Conservation (phyloP, 2,888 invertebrate genomes). For the Timema podura region DNA sequence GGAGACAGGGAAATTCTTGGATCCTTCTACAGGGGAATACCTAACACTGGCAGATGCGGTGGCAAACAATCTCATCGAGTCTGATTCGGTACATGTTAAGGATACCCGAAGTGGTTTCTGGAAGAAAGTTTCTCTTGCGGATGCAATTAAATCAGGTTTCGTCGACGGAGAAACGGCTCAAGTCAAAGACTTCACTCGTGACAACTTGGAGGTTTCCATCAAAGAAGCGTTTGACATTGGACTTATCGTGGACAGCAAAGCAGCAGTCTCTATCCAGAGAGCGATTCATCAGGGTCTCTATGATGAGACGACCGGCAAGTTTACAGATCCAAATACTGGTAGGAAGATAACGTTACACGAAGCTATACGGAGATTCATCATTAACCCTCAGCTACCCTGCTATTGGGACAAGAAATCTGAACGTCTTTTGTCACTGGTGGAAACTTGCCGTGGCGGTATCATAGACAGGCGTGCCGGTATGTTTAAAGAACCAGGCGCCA, state of each 20-base stretch:
- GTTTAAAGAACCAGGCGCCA: conserved; percentile 68
- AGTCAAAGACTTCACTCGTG: conserved; percentile 63
- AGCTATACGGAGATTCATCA: conserved; percentile 72
- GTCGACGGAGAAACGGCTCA: conserved; percentile 58
- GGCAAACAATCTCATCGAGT: conserved; percentile 73
- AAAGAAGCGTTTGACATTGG: conserved; percentile 76
- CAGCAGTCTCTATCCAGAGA: conserved; percentile 75
- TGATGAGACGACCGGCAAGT: conserved; percentile 73
- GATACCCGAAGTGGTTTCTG: conserved; percentile 72
- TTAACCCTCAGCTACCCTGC: conserved; percentile 75
- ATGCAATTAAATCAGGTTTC: conserved; percentile 71
- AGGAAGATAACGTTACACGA: conserved; percentile 78
- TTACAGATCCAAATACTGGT: conserved; percentile 75
- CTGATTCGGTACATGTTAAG: conserved; percentile 76
- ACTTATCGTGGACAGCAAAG: conserved; percentile 74
- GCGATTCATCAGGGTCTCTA: conserved; percentile 84
- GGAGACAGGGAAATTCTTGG: conserved; percentile 74
- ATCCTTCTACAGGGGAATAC: conserved; percentile 73
- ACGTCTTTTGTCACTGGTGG: conserved; percentile 66
- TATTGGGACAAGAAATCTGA: conserved; percentile 75
- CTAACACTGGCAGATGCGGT: conserved; percentile 80
- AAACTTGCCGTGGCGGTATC: conserved; percentile 75
- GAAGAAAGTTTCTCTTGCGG: conserved; percentile 71
- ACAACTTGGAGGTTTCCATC: conserved; percentile 63
- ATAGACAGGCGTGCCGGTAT: conserved; percentile 76